Percentiles rank a stretch among this genome's conserved stretches.
Conservation (phyloP, 2,113 vertebrate genomes). For the Canis aureus region DNA sequence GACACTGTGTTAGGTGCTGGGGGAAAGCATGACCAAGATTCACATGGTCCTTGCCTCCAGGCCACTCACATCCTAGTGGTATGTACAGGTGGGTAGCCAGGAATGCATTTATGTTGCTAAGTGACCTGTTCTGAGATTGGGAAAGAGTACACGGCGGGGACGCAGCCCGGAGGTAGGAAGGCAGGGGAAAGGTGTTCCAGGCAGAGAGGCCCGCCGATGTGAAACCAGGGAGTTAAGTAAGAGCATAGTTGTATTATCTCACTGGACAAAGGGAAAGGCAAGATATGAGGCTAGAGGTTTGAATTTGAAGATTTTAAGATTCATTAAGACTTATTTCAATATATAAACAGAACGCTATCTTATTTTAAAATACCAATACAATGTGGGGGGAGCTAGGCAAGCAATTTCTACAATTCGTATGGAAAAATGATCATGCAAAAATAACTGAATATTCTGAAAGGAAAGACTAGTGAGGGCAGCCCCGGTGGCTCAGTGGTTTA, state of each 20-base stretch:
- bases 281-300: neutral
- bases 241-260: no score
- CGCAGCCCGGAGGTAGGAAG: neutral
- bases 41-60: neutral
- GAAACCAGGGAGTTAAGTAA: neutral
- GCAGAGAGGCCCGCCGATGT: neutral
- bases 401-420: neutral
- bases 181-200: neutral
- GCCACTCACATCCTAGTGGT: neutral
- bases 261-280: neutral
- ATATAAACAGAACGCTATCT: neutral
- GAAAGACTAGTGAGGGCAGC: neutral
- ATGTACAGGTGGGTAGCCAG: neutral
- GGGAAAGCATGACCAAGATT: neutral
- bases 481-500: no score
- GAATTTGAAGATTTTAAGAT: neutral
- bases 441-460: slow-evolving; percentile 44
- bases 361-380: neutral
- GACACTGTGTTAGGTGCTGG: neutral
- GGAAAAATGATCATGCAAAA: slow-evolving; percentile 19
- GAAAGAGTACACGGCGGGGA: neutral
- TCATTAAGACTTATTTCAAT: neutral
- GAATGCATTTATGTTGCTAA: no score
- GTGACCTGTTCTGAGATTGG: neutral
- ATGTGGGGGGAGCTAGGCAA: neutral